Evolutionary conservation across 2,797 vertebrate species (phyloP), one percentile per base, ranked within the genome.

Genomic region (Eleutherodactylus coqui): DNA sequence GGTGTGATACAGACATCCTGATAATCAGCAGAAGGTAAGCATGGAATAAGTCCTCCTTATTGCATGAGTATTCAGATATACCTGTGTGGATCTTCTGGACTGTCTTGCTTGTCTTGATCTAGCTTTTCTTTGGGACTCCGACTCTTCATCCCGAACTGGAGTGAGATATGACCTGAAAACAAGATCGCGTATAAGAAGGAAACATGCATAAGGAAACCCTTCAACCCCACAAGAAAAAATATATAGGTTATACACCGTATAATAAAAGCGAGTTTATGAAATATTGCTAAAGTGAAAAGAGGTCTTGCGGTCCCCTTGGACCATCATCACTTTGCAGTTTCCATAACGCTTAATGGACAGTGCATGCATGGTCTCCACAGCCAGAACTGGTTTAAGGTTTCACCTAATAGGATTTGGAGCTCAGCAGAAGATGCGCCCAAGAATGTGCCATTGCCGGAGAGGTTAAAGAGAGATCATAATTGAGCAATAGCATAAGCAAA

Each of bases 51-150:
- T 8, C 13, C 32, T n/a, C 14, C 38, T 0, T 10, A 72, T 43
- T 53, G 36, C 27, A 55, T 29, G 32, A 51, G 21, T 10, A 43
- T 51, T 51, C 14, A 24, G 24, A 11, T 14, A 27, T 90, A 96
- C 98, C 97, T 99, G 98, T 34, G 98, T 99, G 89, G 98, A 99
- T 91, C 98, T 96, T 94, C 98, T 96, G 43, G 97, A 97, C 93
- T 99, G 98, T 88, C 98, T 96, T 85, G 97, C 98, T 95, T 99
- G 98, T 91, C 98, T 96, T 90, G 98, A 99, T 90, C 97, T 96
- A 91, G 98, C 98, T 96, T 97, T 99, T 94, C 98, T 97, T 94
- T 99, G 97, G 90, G 98, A 99, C 92, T 99, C 98, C 0, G 98
- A 99, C 89, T 99, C 98, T 94, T 99, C 98, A 90, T 99, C 97